These are phyloP conservation scores for Zeus faber DNA, from an alignment of 2,113 vertebrate genomes.

Conservation along the genomic window DNA sequence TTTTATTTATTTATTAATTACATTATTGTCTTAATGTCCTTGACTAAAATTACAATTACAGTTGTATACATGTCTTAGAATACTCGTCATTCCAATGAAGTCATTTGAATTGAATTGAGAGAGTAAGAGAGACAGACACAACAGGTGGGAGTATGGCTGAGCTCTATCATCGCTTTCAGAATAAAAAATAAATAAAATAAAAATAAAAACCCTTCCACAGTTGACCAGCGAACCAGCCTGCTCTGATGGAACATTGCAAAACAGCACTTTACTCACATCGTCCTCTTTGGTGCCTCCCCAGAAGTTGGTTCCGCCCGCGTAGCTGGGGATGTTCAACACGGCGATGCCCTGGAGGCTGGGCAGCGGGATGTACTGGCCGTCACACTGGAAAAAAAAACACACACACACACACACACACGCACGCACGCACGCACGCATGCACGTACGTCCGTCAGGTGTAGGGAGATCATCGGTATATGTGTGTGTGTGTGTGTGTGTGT, in stretches of 20 bases:
- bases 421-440: not conserved
- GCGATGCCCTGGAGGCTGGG: conserved; percentile 98
- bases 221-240: conserved; percentile 2
- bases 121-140: not conserved
- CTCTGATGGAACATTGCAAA: not conserved
- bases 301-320: conserved; percentile 97
- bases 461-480: not conserved
- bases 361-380: conserved; percentile 96
- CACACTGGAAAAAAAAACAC: conserved; percentile 80
- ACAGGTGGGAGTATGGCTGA: not conserved
- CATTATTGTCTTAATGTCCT: too few relatives aligned
- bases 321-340: conserved; percentile 96
- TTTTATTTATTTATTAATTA: too few relatives aligned
- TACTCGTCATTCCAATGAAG: too few relatives aligned
- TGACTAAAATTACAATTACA: too few relatives aligned
- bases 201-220: conserved; percentile 9
- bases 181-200: too few relatives aligned
- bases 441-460: not conserved
- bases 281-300: conserved; percentile 99
- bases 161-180: not conserved
- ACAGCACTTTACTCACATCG: conserved; percentile 71
- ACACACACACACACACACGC: conserved; percentile 15
- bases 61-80: too few relatives aligned
- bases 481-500: not conserved
- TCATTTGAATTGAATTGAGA: too few relatives aligned